Base-by-base conservation (phyloP, 2,797 vertebrate genomes). In the Mallotus villosus region DNA sequence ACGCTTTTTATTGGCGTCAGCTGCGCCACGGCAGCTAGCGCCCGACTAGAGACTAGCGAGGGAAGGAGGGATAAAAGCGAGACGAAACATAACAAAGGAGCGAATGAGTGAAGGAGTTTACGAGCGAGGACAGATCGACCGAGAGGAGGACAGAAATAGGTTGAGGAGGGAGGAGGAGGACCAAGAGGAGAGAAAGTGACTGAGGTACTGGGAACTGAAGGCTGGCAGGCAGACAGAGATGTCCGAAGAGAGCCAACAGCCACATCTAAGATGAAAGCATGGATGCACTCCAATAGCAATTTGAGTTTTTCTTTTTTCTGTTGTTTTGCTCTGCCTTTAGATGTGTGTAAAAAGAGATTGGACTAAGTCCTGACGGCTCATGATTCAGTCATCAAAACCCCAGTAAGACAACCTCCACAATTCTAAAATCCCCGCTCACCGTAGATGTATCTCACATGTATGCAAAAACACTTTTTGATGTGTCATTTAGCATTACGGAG, bases 1-100 rank as follows among this genome's bases (percentile, higher is more conserved):
- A 71, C 73, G 88, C n/a, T 88, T 93, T 82, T 89, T 90, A 84
- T 80, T 92, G 92, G 89, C 83, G 74, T 88, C 86, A 89, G 77
- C 84, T 86, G 74, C 82, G 12, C 12, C 41, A 46, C 14, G 41
- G 9, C 84, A 81, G 82, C 80, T 72, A 87, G 78, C 80, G 71
- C 74, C 84, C 86, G 66, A 79, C 46, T 58, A 78, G 71, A 83
- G 69, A 75, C 22, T 71, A 84, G 77, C 5, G 71, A 72, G 77
- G 63, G 64, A 70, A 74, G 74, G 65, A 76, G 84, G 14, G 78
- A 61, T 72, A 73, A 19, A 11, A 22, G 41, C 37, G 61, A 66
- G 67, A n/a, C 4, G 51, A 46, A 71, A 65, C 57, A 32, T 24
- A 21, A 5, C 58, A 32, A 5, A 77, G 46, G 74, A 22, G 22